phyloP scores from a whole-genome alignment of 2,797 vertebrate species.

The Eulemur mongoz region DNA sequence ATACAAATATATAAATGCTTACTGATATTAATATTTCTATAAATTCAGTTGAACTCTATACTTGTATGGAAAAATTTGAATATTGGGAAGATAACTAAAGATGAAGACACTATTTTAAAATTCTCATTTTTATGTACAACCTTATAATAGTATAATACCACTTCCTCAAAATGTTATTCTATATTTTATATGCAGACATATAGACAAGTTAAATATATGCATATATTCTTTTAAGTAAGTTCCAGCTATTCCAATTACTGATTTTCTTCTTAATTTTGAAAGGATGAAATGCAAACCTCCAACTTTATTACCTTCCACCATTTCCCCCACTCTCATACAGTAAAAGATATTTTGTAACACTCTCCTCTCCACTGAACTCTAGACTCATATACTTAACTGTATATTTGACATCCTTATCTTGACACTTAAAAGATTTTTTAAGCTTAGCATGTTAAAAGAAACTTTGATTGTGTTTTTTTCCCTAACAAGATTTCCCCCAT shows the following conservation, averaged over 20 bases:
- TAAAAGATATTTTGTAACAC: not conserved
- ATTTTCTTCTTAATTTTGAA: not conserved
- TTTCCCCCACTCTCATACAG: not conserved
- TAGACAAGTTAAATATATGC: not conserved
- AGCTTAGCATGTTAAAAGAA: not conserved
- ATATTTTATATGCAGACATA: not conserved
- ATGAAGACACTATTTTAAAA: not conserved
- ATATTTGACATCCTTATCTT: not conserved
- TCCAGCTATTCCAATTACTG: not conserved
- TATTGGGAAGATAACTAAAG: not conserved
- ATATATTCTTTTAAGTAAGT: not conserved
- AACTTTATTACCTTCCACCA: not conserved
- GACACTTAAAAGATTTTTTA: not conserved
- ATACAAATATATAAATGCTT: not conserved
- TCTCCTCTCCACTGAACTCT: not conserved
- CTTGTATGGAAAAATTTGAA: not conserved
- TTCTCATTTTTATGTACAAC: not conserved
- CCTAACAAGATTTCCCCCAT: not conserved
- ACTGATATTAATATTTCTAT: not conserved
- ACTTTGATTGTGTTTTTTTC: not conserved
- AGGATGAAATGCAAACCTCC: not conserved
- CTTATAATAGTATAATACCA: not conserved
- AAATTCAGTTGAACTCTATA: not conserved
- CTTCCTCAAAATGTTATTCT: not conserved
- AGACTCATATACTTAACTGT: not conserved